These are phyloP conservation scores for Arvicola amphibius DNA, from an alignment of 2,797 vertebrate species.

Conservation along the genomic window DNA sequence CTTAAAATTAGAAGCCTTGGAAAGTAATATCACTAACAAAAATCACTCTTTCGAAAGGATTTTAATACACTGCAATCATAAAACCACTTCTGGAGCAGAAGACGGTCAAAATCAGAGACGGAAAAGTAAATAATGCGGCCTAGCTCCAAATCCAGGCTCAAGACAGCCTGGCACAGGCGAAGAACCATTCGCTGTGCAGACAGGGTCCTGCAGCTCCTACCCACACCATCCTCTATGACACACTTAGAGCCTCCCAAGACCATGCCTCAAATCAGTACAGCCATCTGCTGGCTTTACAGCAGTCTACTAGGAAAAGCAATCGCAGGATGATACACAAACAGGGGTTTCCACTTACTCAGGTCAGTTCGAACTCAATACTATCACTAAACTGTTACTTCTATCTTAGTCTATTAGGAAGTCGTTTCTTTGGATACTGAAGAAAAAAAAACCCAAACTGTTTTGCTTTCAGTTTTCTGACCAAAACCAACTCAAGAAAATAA, in stretches of 20 bases:
- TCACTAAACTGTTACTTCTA: background rate
- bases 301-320: constrained; percentile 28
- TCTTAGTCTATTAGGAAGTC: background rate
- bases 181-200: background rate
- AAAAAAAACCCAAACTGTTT: background rate
- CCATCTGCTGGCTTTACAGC: background rate
- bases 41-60: background rate
- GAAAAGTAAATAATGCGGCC: background rate
- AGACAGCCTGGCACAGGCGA: background rate
- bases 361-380: background rate
- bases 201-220: background rate
- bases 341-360: background rate
- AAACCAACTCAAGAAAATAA: background rate
- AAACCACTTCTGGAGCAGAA: constrained; percentile 25
- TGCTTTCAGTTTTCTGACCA: constrained; percentile 45
- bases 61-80: constrained; percentile 30
- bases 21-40: constrained; percentile 16
- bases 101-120: background rate
- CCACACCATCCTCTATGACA: background rate
- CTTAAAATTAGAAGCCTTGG: constrained; percentile 28
- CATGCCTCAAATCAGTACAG: background rate
- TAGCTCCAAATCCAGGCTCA: background rate
- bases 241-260: background rate
- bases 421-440: background rate
- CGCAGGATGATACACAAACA: background rate